A percentile compares a stretch with the other conserved stretches of the same genome.
Evolutionary conservation across 2,113 vertebrate genomes (phyloP).

Genomic region (Nothoprocta pentlandii): DNA sequence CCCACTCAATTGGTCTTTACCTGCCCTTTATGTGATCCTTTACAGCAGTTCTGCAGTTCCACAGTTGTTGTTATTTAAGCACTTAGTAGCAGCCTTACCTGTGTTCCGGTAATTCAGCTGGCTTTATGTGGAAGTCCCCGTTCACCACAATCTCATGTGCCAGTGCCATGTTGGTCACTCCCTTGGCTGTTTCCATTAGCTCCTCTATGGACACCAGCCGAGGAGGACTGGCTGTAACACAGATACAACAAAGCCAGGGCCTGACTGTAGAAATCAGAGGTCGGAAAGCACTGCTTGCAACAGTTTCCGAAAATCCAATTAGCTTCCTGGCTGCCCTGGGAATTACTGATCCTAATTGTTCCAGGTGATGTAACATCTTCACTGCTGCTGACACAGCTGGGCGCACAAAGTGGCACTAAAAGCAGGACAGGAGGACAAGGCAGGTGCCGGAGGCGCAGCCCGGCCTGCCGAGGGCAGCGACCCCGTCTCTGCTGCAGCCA

Average conservation of each 20-base stretch:
- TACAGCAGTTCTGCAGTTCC: not conserved
- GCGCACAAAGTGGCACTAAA: not conserved
- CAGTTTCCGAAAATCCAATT: not conserved
- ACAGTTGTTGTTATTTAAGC: not conserved
- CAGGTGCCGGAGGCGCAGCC: not conserved
- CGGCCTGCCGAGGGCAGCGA: not conserved
- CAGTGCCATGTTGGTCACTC: slow-evolving; percentile 93
- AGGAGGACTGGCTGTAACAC: slow-evolving; percentile 86
- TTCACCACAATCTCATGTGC: slow-evolving; percentile 96
- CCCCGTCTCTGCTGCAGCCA: not conserved
- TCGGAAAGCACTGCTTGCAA: not conserved
- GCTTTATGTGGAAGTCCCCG: slow-evolving; percentile 89
- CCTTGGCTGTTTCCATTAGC: slow-evolving; percentile 91
- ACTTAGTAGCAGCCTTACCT: slow-evolving; percentile 79
- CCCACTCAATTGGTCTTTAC: not conserved
- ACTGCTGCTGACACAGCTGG: not conserved
- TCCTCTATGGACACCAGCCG: slow-evolving; percentile 89
- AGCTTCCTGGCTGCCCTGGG: not conserved
- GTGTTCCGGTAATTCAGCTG: slow-evolving; percentile 86
- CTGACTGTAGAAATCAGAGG: not conserved
- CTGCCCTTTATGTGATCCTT: not conserved
- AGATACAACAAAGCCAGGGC: not conserved
- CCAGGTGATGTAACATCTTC: not conserved
- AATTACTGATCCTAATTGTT: not conserved
- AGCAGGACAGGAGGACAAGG: not conserved